A percentile compares a stretch with the other conserved stretches of the same genome.
These are phyloP conservation scores for Numenius arquata DNA, from an alignment of 2,113 vertebrate species.

Conservation along the genomic window DNA sequence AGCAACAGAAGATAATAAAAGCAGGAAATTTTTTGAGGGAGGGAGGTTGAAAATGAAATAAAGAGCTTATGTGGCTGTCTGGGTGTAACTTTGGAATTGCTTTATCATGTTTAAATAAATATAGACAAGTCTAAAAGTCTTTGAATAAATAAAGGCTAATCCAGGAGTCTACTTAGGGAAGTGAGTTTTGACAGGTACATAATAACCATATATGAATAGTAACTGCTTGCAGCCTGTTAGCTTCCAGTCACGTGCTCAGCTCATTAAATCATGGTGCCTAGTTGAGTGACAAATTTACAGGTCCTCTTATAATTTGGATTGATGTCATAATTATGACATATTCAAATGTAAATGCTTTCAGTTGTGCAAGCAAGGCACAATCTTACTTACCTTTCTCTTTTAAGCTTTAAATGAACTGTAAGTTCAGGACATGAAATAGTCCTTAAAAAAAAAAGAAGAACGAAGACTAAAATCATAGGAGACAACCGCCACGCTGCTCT, in stretches of 20 bases:
- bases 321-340: background rate
- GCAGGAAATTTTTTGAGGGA: background rate
- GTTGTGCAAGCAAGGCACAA: background rate
- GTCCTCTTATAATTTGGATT: background rate
- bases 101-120: background rate
- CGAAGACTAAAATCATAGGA: background rate
- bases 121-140: background rate
- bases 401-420: background rate
- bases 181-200: background rate
- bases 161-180: background rate
- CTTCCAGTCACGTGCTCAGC: background rate
- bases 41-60: background rate
- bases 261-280: background rate
- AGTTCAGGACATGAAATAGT: background rate
- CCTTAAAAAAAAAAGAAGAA: background rate
- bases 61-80: background rate
- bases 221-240: background rate
- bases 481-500: rapidly evolving
- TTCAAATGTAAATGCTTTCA: background rate
- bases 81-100: background rate
- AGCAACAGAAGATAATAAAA: background rate
- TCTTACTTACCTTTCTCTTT: background rate
- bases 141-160: background rate
- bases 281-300: background rate
- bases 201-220: background rate